These are phyloP conservation scores for Caiman crocodilus DNA, from an alignment of 2,797 vertebrate genomes.

Conservation along the genomic window DNA sequence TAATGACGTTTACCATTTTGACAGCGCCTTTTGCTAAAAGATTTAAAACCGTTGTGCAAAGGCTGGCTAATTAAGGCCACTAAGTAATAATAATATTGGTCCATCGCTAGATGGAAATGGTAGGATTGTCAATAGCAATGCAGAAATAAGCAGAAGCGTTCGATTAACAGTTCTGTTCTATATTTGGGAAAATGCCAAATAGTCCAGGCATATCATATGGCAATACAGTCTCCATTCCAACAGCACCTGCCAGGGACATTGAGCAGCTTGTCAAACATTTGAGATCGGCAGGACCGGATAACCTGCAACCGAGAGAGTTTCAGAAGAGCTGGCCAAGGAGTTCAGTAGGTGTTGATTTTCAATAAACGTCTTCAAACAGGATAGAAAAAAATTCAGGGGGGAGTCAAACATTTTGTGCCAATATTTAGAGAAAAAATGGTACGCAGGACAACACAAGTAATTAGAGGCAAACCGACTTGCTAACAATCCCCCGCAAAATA, in stretches of 20 bases:
- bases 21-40: background rate
- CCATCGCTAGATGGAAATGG: background rate
- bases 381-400: slow-evolving; percentile 9
- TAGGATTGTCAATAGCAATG: background rate
- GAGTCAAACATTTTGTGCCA: slow-evolving; percentile 18
- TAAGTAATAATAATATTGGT: background rate
- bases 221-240: background rate
- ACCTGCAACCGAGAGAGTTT: background rate
- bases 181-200: background rate
- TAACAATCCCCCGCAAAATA: slow-evolving; percentile 53
- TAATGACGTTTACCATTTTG: background rate
- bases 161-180: background rate
- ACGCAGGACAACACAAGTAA: slow-evolving; percentile 34
- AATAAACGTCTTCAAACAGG: slow-evolving; percentile 24
- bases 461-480: background rate
- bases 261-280: accelerated
- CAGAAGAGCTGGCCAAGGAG: background rate
- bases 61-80: background rate
- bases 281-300: background rate
- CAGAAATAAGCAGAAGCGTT: background rate
- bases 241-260: background rate
- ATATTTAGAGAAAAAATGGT: background rate
- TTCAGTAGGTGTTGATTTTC: background rate
- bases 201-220: background rate
- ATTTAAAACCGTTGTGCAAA: background rate